Percentiles rank a stretch among this genome's conserved stretches.
phyloP scores from a whole-genome alignment of 2,113 vertebrate species.

The Antigone vipio region DNA sequence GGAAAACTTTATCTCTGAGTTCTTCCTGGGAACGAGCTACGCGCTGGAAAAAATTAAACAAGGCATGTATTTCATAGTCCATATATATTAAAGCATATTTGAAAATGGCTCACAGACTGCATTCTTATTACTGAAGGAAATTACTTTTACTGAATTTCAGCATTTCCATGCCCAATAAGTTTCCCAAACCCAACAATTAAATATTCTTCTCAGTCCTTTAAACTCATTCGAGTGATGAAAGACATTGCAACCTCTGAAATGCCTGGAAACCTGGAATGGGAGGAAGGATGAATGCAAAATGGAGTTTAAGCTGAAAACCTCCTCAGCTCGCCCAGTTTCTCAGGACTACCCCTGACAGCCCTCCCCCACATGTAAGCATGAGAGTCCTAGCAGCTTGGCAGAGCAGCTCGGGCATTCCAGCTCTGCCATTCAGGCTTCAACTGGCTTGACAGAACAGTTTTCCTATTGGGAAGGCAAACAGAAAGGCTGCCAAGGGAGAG shows the following conservation, averaged over 20 bases:
- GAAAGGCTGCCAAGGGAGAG: neutral
- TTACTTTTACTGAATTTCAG: neutral
- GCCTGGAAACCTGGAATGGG: neutral
- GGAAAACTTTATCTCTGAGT: conserved; percentile 75
- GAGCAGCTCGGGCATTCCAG: neutral
- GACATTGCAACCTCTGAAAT: neutral
- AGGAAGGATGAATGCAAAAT: neutral
- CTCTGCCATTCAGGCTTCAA: neutral
- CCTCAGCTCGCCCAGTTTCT: neutral
- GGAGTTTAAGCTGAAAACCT: neutral
- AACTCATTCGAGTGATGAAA: neutral
- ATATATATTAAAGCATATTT: neutral
- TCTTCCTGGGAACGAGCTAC: conserved; percentile 91
- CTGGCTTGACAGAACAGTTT: neutral
- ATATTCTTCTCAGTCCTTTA: neutral
- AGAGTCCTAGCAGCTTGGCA: neutral
- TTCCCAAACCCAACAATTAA: neutral
- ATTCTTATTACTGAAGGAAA: neutral
- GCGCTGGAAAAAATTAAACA: conserved; percentile 71
- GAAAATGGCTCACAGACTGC: neutral
- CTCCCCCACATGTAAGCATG: accelerated
- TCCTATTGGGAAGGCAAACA: conserved; percentile 4
- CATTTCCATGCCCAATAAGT: neutral
- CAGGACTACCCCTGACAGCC: neutral
- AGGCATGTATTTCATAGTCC: neutral